Conservation (phyloP, 2,888 invertebrate genomes). For the Troides aeacus region DNA sequence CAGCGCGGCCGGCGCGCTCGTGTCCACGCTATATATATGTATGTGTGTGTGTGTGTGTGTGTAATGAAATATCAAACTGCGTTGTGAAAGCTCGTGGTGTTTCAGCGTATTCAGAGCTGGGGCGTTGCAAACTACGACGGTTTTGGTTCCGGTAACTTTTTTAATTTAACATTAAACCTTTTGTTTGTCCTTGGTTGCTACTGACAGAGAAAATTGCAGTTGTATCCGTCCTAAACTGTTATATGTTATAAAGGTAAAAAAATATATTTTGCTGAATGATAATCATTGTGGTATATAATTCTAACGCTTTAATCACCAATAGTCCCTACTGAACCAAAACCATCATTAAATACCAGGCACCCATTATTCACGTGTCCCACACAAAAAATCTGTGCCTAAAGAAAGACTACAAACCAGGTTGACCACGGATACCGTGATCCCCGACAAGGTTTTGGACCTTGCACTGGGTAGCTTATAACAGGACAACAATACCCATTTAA, state of each 20-base stretch:
- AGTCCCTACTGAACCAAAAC: slow-evolving; percentile 4
- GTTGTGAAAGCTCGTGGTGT: slow-evolving; percentile 24
- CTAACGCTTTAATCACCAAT: too few species aligned
- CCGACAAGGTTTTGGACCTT: slow-evolving; percentile 75
- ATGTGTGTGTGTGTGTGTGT: neutral
- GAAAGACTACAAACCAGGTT: slow-evolving; percentile 76
- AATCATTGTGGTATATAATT: too few species aligned
- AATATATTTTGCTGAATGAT: too few species aligned
- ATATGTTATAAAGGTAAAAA: too few species aligned
- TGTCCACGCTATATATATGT: neutral
- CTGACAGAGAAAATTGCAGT: too few species aligned
- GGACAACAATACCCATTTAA: slow-evolving; percentile 66
- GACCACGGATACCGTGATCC: slow-evolving; percentile 77
- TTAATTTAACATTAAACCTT: too few species aligned
- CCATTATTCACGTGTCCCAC: slow-evolving; percentile 52
- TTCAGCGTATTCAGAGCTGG: neutral
- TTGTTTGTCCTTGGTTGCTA: too few species aligned
- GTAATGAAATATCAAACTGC: neutral
- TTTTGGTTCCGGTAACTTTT: slow-evolving; percentile 5
- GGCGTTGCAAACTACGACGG: slow-evolving; percentile 14
- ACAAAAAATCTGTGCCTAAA: slow-evolving; percentile 50
- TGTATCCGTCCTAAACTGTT: too few species aligned
- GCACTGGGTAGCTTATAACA: slow-evolving; percentile 71
- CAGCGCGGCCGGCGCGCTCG: neutral
- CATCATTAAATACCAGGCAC: slow-evolving; percentile 41